Base-by-base conservation (phyloP, 2,888 invertebrate genomes). In the Xanthia icteritia region DNA sequence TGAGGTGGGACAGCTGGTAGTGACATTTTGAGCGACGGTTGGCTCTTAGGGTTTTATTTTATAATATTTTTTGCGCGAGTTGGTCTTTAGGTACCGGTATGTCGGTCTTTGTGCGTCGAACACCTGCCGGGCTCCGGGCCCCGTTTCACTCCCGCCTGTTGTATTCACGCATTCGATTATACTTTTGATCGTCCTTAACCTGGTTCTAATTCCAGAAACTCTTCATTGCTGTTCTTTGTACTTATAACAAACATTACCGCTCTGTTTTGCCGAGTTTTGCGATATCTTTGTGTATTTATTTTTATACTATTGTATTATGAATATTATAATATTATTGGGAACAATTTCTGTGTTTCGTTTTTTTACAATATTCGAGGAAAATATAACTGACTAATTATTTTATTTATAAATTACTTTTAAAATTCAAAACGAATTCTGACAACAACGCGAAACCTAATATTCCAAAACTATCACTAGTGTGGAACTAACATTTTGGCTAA, bases 1-100 rank as follows among this genome's bases (percentile, higher is more conserved):
- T 92, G 93, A 91, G 73, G 75, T 56, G 73, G 72, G 95, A 92
- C 96, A 95, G 95, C 94, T 96, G 96, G 91, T 92, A 91, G 91
- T 93, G 94, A 95, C 94, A 94, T 95, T 95, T 93, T 92, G 92
- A 92, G 88, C 91, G 92, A 89, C 89, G 88, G 85, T 90, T 88
- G 87, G 84, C 86, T 82, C 76, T 31, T 75, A 85, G 56, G 86
- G 89, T 94, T 94, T 93, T 90, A 86, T 89, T 94, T 93, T 90
- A 86, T 89, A 82, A 76, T 77, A 80, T 91, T 93, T 94, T 95
- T 94, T 94, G 91, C 92, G 90, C 90, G 89, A 88, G 87, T 89
- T 89, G 89, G 84, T 88, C 89, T 90, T 91, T 91, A 90, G 87
- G 81, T 78, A 79, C 84, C 79, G 79, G 79, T 86, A 86, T 90